phyloP scores from a whole-genome alignment of 1,140 invertebrate species.

The Bursaphelenchus mucronatus region DNA sequence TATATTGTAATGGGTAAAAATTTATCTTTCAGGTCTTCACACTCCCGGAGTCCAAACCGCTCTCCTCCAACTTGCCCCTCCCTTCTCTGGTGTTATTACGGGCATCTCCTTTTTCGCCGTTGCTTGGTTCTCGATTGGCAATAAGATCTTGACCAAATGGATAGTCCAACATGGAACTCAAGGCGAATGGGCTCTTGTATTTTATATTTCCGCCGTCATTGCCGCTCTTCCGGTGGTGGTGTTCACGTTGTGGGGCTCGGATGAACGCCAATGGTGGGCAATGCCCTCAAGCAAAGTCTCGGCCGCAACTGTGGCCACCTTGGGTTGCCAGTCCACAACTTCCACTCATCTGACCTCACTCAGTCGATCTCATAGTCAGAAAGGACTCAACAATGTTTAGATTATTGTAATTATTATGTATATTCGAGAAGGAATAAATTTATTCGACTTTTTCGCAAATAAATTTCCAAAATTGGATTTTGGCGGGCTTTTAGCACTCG shows the following conservation, averaged over 20 bases:
- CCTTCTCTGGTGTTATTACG: conserved; percentile 56
- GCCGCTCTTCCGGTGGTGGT: conserved; percentile 54
- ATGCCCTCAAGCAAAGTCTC: conserved; percentile 22
- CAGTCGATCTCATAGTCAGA: no score
- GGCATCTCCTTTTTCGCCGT: conserved; percentile 51
- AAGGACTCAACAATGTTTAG: no score
- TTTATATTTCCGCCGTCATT: conserved; percentile 54
- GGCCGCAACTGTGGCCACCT: no score
- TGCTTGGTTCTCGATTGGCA: conserved; percentile 58
- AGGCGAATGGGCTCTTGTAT: conserved; percentile 57
- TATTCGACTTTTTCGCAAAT: no score
- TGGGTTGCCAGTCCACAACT: no score
- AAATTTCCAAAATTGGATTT: no score
- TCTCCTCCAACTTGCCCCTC: conserved; percentile 55
- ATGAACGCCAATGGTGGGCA: conserved; percentile 50
- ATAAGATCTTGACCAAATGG: conserved; percentile 58
- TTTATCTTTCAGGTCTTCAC: conserved; percentile 38
- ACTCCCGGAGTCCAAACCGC: conserved; percentile 57
- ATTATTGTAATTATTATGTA: no score
- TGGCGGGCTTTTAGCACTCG: no score
- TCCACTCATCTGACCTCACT: no score
- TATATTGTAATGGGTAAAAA: conserved; percentile 1
- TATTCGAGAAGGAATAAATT: no score
- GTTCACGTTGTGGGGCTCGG: conserved; percentile 51
- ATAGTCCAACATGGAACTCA: conserved; percentile 54